Evolutionary conservation across 2,888 invertebrate species (phyloP), one percentile per base, ranked within the genome.

Genomic region (Zele albiditarsus): DNA sequence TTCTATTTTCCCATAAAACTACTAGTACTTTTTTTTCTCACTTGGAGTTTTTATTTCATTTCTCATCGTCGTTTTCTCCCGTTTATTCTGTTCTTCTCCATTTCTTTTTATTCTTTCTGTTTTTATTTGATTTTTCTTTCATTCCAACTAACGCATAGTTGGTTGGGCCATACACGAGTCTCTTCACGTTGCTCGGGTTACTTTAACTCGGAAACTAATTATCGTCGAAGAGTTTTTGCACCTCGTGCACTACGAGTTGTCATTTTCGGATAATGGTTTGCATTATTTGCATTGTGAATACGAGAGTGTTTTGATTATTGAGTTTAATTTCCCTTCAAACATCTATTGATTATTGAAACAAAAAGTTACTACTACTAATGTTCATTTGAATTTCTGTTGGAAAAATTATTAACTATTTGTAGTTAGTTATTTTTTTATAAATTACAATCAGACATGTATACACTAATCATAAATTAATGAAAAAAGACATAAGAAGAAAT

Each of bases 141-240:
- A 71, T 77, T 25, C 38, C 12, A 38, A 25, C 38, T 27, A 67
- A 66, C 49, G 46, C 38, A 38, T 38, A 38, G 38, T 33, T 23
- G 63, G 66, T 71, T 62, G 71, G 66, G 67, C 67, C 66, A 38
- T 49, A 33, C 49, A 70, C 65, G 70, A 38, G 42, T 60, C 57
- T 77, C 67, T 76, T 63, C 77, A 63, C 67, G 74, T 76, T 76
- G 71, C 79, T 80, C 76, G 80, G 79, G 81, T 84, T 82, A 84
- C 83, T 87, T 84, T 84, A 86, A 84, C 84, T 85, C 85, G 80
- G 80, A 84, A 85, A 85, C 87, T 88, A 88, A 88, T 88, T 86
- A 86, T 84, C 82, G 81, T 77, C 79, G 79, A 80, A 80, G 80
- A 81, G 83, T 87, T 87, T 84, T 85, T 83, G 81, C 80, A 80